phyloP scores from a whole-genome alignment of 2,888 invertebrate genomes.

The Buathra laborator region DNA sequence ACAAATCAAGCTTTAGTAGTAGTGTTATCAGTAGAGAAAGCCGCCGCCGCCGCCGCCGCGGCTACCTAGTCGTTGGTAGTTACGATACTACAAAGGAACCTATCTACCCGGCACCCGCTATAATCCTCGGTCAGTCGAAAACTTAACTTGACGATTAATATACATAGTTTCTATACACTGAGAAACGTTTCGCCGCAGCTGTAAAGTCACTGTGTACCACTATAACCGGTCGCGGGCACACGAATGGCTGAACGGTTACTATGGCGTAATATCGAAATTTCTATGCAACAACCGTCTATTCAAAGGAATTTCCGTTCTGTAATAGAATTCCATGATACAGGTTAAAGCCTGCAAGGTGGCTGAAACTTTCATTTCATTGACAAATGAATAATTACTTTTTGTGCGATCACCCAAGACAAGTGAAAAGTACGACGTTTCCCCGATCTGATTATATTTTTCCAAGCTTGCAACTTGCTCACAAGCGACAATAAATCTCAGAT shows the following conservation, averaged over 20 bases:
- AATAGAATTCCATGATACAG: constrained; percentile 1
- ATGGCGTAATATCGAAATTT: constrained; percentile 29
- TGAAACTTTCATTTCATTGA: neutral
- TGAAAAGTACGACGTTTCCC: neutral
- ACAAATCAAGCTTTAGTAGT: constrained; percentile 18
- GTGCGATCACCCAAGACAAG: neutral
- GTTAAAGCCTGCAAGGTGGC: constrained; percentile 5
- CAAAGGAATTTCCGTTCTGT: neutral
- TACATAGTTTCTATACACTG: constrained; percentile 9
- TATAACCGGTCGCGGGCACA: constrained; percentile 18
- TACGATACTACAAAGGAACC: neutral
- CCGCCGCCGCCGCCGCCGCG: no score
- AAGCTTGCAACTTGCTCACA: constrained; percentile 9
- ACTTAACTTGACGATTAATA: constrained; percentile 50
- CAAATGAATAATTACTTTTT: neutral
- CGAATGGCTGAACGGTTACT: constrained; percentile 31
- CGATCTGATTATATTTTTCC: neutral
- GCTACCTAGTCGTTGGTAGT: neutral
- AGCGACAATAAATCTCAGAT: neutral
- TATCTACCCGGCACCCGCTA: constrained; percentile 5
- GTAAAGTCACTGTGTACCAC: constrained; percentile 38
- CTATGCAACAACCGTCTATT: constrained; percentile 33
- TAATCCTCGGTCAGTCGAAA: constrained; percentile 54
- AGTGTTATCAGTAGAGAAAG: neutral
- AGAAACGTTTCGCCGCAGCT: constrained; percentile 8